These are phyloP conservation scores for Trichomycterus rosablanca DNA, from an alignment of 2,113 vertebrate species.

Conservation along the genomic window DNA sequence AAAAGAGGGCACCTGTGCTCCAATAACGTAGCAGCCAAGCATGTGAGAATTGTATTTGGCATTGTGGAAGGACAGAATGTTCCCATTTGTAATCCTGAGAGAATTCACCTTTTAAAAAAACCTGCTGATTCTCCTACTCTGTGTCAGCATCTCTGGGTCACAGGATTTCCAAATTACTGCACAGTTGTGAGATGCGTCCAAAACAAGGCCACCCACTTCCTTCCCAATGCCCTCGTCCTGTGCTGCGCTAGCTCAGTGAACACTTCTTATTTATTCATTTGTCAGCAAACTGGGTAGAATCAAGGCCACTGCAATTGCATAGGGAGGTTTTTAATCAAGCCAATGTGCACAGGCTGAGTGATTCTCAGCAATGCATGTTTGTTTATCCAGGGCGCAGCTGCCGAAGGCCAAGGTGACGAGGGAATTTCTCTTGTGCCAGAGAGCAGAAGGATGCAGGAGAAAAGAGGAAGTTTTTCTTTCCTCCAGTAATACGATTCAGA, in stretches of 20 bases:
- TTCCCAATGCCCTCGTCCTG: background rate
- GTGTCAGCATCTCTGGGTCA: slow-evolving; percentile 36
- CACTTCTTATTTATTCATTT: slow-evolving; percentile 59
- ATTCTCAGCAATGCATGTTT: slow-evolving; percentile 57
- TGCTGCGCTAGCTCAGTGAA: slow-evolving; percentile 45
- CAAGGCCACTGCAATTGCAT: slow-evolving; percentile 51
- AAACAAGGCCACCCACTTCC: slow-evolving; percentile 23
- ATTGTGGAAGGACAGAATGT: slow-evolving; percentile 24
- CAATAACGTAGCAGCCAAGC: background rate
- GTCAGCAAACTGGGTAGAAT: slow-evolving; percentile 47
- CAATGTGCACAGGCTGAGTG: slow-evolving; percentile 51
- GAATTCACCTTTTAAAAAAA: slow-evolving; percentile 4
- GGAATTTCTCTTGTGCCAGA: slow-evolving; percentile 48
- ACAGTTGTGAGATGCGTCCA: slow-evolving; percentile 25
- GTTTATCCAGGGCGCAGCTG: slow-evolving; percentile 64
- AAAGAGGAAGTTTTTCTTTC: slow-evolving; percentile 30
- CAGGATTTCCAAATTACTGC: slow-evolving; percentile 29
- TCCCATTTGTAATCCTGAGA: slow-evolving; percentile 15
- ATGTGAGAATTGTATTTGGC: background rate
- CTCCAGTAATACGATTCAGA: slow-evolving; percentile 56
- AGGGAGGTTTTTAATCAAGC: slow-evolving; percentile 60
- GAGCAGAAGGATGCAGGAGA: slow-evolving; percentile 35
- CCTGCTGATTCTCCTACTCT: background rate
- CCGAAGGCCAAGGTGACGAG: slow-evolving; percentile 55
- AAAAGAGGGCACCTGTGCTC: background rate